A percentile compares a stretch with the other conserved stretches of the same genome.
phyloP scores from a whole-genome alignment of 1,140 invertebrate genomes.

The Lanistes nyassanus region DNA sequence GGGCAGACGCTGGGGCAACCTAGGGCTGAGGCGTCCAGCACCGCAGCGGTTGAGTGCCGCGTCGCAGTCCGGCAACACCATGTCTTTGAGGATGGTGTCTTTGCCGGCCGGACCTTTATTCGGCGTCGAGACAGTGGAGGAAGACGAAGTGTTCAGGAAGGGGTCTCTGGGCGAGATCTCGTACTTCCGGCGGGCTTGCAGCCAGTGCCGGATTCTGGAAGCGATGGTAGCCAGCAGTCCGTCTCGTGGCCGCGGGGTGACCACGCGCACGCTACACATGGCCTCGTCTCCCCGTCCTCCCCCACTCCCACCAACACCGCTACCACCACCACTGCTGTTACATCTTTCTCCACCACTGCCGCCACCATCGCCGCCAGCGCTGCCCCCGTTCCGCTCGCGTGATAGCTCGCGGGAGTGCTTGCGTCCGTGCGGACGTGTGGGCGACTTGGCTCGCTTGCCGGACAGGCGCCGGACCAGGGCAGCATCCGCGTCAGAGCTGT shows the following conservation, averaged over 20 bases:
- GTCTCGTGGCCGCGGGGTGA: slow-evolving; percentile 4
- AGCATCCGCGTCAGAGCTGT: slow-evolving; percentile 21
- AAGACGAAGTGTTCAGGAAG: slow-evolving; percentile 1
- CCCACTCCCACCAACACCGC: not conserved
- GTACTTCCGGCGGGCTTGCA: slow-evolving; percentile 26
- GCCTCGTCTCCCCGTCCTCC: not conserved
- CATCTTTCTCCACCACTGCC: not conserved
- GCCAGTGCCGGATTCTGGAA: slow-evolving; percentile 25
- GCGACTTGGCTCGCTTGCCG: slow-evolving; percentile 11
- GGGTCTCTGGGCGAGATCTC: slow-evolving; percentile 24
- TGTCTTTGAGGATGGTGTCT: not conserved
- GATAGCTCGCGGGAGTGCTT: slow-evolving; percentile 9
- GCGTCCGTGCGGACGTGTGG: not conserved
- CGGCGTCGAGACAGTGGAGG: not conserved
- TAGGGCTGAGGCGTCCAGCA: slow-evolving; percentile 17
- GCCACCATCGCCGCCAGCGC: not conserved
- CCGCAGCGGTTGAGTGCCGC: slow-evolving; percentile 21
- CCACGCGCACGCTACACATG: slow-evolving; percentile 18
- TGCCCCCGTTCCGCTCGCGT: not conserved
- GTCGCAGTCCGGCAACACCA: slow-evolving; percentile 1
- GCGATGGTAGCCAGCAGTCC: slow-evolving; percentile 18
- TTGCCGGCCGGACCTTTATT: not conserved
- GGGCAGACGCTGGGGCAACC: slow-evolving; percentile 3
- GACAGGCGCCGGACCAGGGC: slow-evolving; percentile 18
- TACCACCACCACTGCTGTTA: not conserved